These are phyloP conservation scores for Phoenicopterus ruber DNA, from an alignment of 2,113 vertebrate genomes.

Conservation along the genomic window DNA sequence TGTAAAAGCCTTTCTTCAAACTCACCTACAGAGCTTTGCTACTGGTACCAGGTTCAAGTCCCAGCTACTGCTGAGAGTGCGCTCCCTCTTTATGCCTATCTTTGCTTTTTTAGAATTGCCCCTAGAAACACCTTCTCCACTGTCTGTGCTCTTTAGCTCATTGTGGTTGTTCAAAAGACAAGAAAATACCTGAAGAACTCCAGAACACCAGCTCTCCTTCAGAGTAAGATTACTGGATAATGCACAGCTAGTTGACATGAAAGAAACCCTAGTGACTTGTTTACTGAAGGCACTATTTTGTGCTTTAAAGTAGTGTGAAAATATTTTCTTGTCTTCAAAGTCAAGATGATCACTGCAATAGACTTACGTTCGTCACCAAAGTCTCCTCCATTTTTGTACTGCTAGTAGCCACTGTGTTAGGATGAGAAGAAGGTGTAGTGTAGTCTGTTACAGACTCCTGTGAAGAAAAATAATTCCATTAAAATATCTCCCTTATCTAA, in stretches of 20 bases:
- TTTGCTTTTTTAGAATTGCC: neutral
- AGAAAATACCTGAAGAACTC: slow-evolving; percentile 9
- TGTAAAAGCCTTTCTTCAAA: neutral
- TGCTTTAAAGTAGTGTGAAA: neutral
- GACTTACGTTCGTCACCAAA: slow-evolving; percentile 92
- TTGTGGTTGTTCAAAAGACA: neutral
- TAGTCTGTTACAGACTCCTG: slow-evolving; percentile 98
- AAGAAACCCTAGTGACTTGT: neutral
- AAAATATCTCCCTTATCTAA: slow-evolving; percentile 52
- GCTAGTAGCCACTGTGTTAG: slow-evolving; percentile 88
- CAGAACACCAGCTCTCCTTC: neutral
- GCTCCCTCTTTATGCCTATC: neutral
- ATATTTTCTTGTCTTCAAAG: slow-evolving; percentile 58
- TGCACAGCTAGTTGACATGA: neutral
- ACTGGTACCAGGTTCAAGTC: neutral
- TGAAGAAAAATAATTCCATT: slow-evolving; percentile 64
- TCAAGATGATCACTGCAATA: slow-evolving; percentile 51
- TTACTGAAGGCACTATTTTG: slow-evolving; percentile 12
- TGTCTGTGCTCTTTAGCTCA: neutral
- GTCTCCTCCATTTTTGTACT: slow-evolving; percentile 93
- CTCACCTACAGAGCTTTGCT: neutral
- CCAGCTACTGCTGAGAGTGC: neutral
- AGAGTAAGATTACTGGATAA: neutral
- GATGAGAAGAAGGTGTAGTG: slow-evolving; percentile 92
- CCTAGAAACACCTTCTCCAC: neutral